phyloP scores from a whole-genome alignment of 2,113 vertebrate genomes.

The Orthonyx spaldingii region DNA sequence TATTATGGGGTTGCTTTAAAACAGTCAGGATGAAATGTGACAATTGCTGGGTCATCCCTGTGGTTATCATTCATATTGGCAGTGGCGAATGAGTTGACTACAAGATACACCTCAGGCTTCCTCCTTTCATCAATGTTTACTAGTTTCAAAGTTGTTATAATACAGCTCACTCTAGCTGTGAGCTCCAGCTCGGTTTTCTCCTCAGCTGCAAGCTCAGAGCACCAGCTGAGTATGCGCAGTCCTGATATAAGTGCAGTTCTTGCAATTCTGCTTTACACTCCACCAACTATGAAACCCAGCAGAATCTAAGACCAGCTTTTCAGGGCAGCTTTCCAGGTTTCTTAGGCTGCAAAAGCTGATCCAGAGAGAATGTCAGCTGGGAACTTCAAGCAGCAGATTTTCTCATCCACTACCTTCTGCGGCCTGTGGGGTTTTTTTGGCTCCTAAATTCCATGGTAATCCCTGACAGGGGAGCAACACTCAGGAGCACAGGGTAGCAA shows the following conservation, averaged over 20 bases:
- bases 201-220: not conserved
- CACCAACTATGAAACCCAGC: not conserved
- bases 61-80: constrained; percentile 24
- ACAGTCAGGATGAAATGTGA: constrained; percentile 48
- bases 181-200: not conserved
- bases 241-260: not conserved
- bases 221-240: not conserved
- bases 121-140: not conserved
- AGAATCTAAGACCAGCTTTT: constrained; percentile 8
- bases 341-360: constrained; percentile 4
- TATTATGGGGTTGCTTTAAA: constrained; percentile 42
- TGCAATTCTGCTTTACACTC: not conserved
- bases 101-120: not conserved
- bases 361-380: not conserved
- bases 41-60: not conserved
- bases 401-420: not conserved
- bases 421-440: accelerated
- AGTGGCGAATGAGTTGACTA: not conserved
- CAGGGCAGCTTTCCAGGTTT: constrained; percentile 43
- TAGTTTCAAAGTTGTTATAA: not conserved
- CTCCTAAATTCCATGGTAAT: not conserved
- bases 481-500: not conserved
- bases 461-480: not conserved
- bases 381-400: constrained; percentile 12
- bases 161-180: not conserved